Percentiles rank a stretch among this genome's conserved stretches.
Conservation (phyloP, 23 tunicate genomes). For the Diplosoma virens region DNA sequence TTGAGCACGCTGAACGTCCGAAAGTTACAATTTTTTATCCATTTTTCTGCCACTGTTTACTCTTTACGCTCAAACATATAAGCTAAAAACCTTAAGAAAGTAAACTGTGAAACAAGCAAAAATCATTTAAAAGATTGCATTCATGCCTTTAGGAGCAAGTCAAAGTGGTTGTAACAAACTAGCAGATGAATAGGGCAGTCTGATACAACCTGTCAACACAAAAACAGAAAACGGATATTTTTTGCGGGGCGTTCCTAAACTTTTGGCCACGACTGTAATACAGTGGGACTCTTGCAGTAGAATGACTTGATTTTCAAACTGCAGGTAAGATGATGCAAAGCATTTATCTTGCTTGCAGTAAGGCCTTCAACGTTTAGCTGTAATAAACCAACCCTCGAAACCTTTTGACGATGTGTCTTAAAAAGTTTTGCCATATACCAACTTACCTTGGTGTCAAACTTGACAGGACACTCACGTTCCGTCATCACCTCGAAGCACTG, state of each 20-base stretch:
- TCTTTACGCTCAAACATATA: background rate
- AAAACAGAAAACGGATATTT: background rate
- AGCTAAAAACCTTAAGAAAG: background rate
- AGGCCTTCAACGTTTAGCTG: too few species aligned
- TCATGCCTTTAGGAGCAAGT: background rate
- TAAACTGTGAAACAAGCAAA: background rate
- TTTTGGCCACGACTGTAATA: background rate
- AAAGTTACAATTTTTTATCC: background rate
- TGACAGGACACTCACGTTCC: too few species aligned
- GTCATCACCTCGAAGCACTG: too few species aligned
- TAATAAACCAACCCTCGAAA: too few species aligned
- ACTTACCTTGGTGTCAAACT: too few species aligned
- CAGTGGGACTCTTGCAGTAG: too few species aligned
- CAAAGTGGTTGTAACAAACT: background rate
- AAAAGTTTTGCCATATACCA: too few species aligned
- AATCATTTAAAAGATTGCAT: background rate
- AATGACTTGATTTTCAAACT: too few species aligned
- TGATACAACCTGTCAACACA: background rate
- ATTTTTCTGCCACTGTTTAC: background rate
- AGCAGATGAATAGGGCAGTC: background rate
- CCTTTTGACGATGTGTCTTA: too few species aligned
- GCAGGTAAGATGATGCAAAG: too few species aligned
- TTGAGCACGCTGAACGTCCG: background rate
- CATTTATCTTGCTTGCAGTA: too few species aligned
- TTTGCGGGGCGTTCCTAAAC: background rate